These are phyloP conservation scores for Aegotheles bennettii DNA, from an alignment of 2,113 vertebrate genomes.

Conservation along the genomic window DNA sequence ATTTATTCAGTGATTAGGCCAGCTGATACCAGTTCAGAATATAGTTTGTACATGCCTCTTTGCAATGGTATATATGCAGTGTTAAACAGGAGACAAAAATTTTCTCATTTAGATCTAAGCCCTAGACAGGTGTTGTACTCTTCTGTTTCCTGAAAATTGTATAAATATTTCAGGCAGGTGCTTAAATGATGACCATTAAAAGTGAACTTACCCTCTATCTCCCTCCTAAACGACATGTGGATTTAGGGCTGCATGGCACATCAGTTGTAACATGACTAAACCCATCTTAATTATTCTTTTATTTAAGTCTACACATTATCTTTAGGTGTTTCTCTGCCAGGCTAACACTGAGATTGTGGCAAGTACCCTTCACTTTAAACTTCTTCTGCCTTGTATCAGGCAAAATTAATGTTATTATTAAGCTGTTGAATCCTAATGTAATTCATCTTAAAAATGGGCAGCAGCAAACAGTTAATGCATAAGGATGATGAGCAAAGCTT, in stretches of 20 bases:
- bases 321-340: slow-evolving; percentile 45
- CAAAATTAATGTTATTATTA: slow-evolving; percentile 66
- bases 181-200: not conserved
- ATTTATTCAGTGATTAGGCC: not conserved
- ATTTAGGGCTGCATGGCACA: slow-evolving; percentile 34
- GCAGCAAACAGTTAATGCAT: not conserved
- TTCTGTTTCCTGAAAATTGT: not conserved
- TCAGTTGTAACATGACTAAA: slow-evolving; percentile 53
- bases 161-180: slow-evolving; percentile 1
- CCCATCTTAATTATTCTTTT: slow-evolving; percentile 57
- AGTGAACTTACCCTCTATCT: slow-evolving; percentile 16
- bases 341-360: not conserved
- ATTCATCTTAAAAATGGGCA: slow-evolving; percentile 27
- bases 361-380: slow-evolving; percentile 56
- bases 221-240: slow-evolving; percentile 2
- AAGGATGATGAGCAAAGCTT: not conserved
- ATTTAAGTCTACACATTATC: slow-evolving; percentile 56
- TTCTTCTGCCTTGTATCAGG: slow-evolving; percentile 50
- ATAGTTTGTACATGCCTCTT: not conserved
- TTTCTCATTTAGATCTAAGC: not conserved
- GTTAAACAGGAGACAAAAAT: not conserved
- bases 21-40: not conserved
- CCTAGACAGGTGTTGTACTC: not conserved
- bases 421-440: slow-evolving; percentile 53
- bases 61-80: not conserved